Evolutionary conservation across 2,113 vertebrate species (phyloP), one percentile per base, ranked within the genome.

Genomic region (Oreamnos americanus): DNA sequence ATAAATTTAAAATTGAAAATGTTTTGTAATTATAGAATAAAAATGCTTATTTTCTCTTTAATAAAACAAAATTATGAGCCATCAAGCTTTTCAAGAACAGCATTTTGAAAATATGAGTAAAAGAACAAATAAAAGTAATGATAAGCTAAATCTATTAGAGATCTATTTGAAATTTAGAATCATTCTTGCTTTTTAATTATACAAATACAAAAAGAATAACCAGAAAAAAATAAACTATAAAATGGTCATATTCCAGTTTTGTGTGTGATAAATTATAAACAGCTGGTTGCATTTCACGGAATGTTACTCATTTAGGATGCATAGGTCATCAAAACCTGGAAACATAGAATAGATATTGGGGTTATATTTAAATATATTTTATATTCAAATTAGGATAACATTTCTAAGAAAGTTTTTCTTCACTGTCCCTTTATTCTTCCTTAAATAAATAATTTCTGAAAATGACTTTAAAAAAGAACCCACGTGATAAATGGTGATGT

Each of bases 171-270:
- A 93, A 62, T 58, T 93, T 74, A 96, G 39, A 78, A 45, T 87
- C 23, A 23, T 58, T 39, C 36, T 62, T 92, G 49, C 30, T 94
- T 79, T 94, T 92, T 92, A 89, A 60, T 85, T 28, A 71, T 49
- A 10, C 19, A 89, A 55, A 8, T 86, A 51, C 25, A 90, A 58
- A 26, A 87, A 64, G 3, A 55, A 15, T 17, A 36, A 79, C 8
- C 71, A 96, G 78, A 96, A 94, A 62, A 90, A 87, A 62, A n/a
- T 85, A 89, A 94, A 36, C 71, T 79, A 1, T 58, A 87, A 90
- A 5, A 90, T 78, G 23, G 25, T 71, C 23, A 26, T 82, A 23
- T 96, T 87, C 30, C 78, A 81, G 10, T n/a, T 95, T 91, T 25
- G 19, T 76, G 2, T 55, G 67, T 79, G 30, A 62, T 36, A 81